Evolutionary conservation across 2,888 invertebrate species (phyloP).

Genomic region (Synergus japonicus): DNA sequence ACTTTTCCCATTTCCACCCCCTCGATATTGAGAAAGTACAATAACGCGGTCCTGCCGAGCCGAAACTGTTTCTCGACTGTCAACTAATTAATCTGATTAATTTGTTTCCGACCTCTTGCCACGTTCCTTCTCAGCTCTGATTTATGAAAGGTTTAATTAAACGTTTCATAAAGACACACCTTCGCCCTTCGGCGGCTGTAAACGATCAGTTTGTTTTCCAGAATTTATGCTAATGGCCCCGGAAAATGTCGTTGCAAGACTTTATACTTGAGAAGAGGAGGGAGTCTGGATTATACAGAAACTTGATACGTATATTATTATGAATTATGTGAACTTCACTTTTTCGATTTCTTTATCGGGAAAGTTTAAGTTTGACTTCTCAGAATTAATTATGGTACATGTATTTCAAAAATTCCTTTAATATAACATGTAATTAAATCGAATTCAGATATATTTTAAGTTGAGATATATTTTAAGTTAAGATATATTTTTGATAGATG

Average conservation of each 20-base stretch:
- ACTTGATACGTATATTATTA: neutral
- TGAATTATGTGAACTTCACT: neutral
- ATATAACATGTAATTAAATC: too few relatives aligned
- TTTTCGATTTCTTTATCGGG: neutral
- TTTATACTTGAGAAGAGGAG: slow-evolving; percentile 22
- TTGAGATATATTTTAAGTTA: too few relatives aligned
- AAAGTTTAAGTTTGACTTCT: too few relatives aligned
- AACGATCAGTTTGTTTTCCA: slow-evolving; percentile 41
- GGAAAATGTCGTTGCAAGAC: slow-evolving; percentile 26
- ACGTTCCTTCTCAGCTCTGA: slow-evolving; percentile 54
- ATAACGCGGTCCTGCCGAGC: slow-evolving; percentile 45
- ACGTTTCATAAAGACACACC: slow-evolving; percentile 71
- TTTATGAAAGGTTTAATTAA: slow-evolving; percentile 75
- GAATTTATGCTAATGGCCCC: slow-evolving; percentile 35
- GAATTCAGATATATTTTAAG: too few relatives aligned
- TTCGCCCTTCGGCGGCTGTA: slow-evolving; percentile 53
- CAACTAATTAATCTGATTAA: slow-evolving; percentile 76
- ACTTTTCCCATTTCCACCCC: slow-evolving; percentile 11
- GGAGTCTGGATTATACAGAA: neutral
- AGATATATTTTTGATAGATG: too few relatives aligned
- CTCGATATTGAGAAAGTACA: slow-evolving; percentile 51
- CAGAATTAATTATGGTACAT: neutral
- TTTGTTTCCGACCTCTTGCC: slow-evolving; percentile 66
- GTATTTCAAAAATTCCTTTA: too few relatives aligned
- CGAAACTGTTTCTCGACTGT: slow-evolving; percentile 72